Percentiles rank a stretch among this genome's conserved stretches.
These are phyloP conservation scores for Acestrorhynchus altus DNA, from an alignment of 2,797 vertebrate species.

Conservation along the genomic window DNA sequence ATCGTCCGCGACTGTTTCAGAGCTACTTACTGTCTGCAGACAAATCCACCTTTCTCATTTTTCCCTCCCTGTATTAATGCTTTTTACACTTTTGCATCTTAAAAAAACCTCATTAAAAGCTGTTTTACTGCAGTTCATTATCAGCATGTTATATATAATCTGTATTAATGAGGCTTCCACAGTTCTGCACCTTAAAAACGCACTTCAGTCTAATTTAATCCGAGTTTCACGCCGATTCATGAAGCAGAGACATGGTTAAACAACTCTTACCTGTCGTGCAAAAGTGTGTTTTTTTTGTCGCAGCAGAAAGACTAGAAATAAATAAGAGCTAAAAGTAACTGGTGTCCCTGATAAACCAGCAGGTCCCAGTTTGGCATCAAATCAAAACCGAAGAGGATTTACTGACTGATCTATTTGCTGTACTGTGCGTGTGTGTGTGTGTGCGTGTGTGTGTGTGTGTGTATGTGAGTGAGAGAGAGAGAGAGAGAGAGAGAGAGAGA, in stretches of 20 bases:
- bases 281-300: background rate
- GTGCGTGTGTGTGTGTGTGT: constrained; percentile 3
- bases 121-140: no score
- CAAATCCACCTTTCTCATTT: no score
- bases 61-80: no score
- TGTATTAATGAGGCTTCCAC: no score
- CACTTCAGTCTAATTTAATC: no score
- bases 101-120: no score
- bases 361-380: background rate
- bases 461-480: background rate
- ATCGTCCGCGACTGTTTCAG: no score
- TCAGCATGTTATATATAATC: no score
- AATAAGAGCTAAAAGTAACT: background rate
- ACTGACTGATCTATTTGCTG: background rate
- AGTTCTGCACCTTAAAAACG: no score
- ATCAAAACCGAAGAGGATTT: background rate
- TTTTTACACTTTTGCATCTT: no score
- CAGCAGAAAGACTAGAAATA: background rate
- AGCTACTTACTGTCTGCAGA: no score
- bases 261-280: background rate
- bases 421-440: background rate
- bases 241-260: background rate
- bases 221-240: no score
- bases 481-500: background rate
- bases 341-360: background rate